These are phyloP conservation scores for Recurvirostra avosetta DNA, from an alignment of 2,113 vertebrate genomes.

Conservation along the genomic window DNA sequence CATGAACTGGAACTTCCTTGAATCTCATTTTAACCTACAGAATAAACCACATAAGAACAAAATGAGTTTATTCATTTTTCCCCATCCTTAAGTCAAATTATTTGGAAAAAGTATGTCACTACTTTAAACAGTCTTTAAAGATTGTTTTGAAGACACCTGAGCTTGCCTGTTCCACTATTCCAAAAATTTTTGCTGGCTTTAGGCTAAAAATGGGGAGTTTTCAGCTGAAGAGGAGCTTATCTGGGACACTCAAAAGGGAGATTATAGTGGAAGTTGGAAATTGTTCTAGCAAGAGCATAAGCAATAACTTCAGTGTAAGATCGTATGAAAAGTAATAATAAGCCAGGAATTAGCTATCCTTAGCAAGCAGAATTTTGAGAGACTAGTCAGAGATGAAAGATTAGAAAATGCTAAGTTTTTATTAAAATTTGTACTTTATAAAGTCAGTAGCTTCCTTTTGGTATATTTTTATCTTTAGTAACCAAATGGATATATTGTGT, in stretches of 20 bases:
- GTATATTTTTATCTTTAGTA: background rate
- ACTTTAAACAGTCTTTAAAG: background rate
- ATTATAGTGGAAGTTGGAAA: background rate
- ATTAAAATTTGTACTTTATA: background rate
- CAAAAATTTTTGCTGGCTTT: background rate
- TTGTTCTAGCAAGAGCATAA: background rate
- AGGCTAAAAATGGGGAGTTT: background rate
- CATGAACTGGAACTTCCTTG: background rate
- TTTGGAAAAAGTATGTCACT: background rate
- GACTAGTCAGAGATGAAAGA: background rate
- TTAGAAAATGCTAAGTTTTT: background rate
- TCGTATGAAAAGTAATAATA: background rate
- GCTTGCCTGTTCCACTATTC: background rate
- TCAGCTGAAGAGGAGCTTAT: background rate
- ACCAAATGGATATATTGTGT: background rate
- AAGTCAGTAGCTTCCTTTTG: background rate
- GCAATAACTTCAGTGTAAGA: background rate
- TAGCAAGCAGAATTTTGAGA: background rate
- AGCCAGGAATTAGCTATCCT: background rate
- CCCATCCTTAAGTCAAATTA: background rate
- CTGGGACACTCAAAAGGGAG: background rate
- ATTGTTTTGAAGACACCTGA: background rate
- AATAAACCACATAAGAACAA: background rate
- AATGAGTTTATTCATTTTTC: background rate
- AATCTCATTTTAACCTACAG: background rate